Base-by-base conservation (phyloP, 2,888 invertebrate genomes). In the Synergus laeviventris region DNA sequence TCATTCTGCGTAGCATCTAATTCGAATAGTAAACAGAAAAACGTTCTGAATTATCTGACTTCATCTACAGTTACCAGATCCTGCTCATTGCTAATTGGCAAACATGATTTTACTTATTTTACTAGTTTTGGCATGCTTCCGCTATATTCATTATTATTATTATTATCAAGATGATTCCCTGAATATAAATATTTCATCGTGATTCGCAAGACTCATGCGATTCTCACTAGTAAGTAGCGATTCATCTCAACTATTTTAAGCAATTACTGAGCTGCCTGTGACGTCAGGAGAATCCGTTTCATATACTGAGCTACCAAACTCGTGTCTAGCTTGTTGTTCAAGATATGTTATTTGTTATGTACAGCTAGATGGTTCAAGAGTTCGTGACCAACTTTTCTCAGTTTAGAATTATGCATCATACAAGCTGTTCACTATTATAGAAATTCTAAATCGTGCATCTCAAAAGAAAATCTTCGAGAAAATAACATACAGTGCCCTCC, bases 241-340 rank as follows among this genome's bases (percentile, higher is more conserved):
- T 86, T 87, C 86, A 86, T 86, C 81, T 82, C 81, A 79, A 82
- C 85, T 87, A 87, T 86, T 87, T 87, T 86, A 83, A 86, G 86
- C 84, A 86, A 86, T 85, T 84, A 83, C 85, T 81, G 77, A 77
- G 80, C 78, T 81, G 78, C 77, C 79, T 42, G 42, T 64, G 64
- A 42, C 42, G 64, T 64, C 9, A 62, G 62, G 62, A n/a, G n/a
- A 62, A 39, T 62, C 24, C 59, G 59, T 59, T 59, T 24, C 1
- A 1, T 18, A 59, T 24, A 12, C 5, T 21, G 21, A n/a, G 56
- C 56, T 24, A 24, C 14, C 14, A 24, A 24, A 59, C 14, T 59
- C 24, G 2, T 24, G 24, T 21, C 12, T 24, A 21, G 14, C 12
- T 59, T 59, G 14, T 14, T 14, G 21, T 59, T 24, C 7, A 59